Evolutionary conservation across 2,113 vertebrate species (phyloP).

Genomic region (Aspiorhynchus laticeps): DNA sequence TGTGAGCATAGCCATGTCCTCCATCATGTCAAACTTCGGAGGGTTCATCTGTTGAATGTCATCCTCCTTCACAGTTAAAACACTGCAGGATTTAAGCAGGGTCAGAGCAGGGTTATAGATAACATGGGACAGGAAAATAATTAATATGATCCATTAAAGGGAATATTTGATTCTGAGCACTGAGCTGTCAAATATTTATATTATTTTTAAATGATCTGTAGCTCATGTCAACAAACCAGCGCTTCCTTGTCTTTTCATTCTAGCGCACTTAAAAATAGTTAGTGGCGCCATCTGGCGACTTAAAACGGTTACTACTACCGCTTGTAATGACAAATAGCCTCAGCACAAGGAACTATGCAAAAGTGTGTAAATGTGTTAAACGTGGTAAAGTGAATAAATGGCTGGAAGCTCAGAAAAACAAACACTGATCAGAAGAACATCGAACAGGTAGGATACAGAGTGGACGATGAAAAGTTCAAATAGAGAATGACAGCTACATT

Average conservation of each 20-base stretch:
- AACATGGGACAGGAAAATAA: not conserved
- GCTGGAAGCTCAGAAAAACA: not conserved
- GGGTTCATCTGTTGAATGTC: conserved; percentile 93
- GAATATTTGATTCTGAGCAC: not conserved
- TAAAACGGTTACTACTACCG: not conserved
- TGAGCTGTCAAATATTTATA: not conserved
- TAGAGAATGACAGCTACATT: not conserved
- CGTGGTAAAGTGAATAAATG: not conserved
- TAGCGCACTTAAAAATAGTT: not conserved
- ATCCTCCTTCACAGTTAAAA: conserved; percentile 80
- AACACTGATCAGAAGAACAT: not conserved
- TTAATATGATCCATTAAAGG: not conserved
- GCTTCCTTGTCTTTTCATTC: not conserved
- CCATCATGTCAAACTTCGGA: conserved; percentile 89
- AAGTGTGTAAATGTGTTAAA: not conserved
- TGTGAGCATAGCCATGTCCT: conserved; percentile 96
- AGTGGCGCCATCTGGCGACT: conserved; percentile 7
- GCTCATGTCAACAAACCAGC: not conserved
- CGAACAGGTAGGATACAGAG: not conserved
- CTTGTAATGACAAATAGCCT: not conserved
- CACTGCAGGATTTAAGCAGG: conserved; percentile 66
- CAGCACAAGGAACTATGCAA: not conserved
- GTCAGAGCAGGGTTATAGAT: not conserved
- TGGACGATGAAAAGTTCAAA: not conserved
- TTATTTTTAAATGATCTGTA: not conserved